phyloP scores from a whole-genome alignment of 1,140 invertebrate species.

The Parapsyche elsis region DNA sequence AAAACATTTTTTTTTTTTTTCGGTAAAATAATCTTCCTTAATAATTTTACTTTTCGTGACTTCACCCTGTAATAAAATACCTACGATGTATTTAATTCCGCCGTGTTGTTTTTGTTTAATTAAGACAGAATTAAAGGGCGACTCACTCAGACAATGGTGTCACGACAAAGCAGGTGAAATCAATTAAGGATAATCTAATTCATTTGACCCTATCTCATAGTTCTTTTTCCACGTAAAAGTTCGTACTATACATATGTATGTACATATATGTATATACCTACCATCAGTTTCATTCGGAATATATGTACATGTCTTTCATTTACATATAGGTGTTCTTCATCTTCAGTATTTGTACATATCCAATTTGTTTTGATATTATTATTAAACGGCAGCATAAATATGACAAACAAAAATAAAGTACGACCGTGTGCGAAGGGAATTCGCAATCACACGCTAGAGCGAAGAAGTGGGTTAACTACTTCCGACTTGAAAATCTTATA shows the following conservation, averaged over 20 bases:
- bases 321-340: background rate
- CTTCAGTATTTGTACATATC: background rate
- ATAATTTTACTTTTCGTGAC: too few species aligned
- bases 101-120: conserved; percentile 2
- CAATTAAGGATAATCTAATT: background rate
- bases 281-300: background rate
- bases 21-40: too few species aligned
- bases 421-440: background rate
- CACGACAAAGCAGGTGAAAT: background rate
- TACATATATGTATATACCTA: background rate
- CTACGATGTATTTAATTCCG: background rate
- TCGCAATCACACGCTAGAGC: conserved; percentile 10
- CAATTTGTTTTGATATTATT: background rate
- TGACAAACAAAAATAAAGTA: background rate
- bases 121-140: conserved; percentile 5
- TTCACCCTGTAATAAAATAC: too few species aligned
- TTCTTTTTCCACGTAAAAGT: background rate
- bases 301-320: background rate
- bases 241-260: background rate
- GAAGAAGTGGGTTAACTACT: conserved; percentile 23
- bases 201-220: background rate
- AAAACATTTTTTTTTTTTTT: too few species aligned
- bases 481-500: conserved; percentile 23
- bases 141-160: background rate
- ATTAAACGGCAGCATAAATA: background rate